Percentiles rank a stretch among this genome's conserved stretches.
Conservation (phyloP, 2,113 vertebrate species). For the Xiphias gladius region DNA sequence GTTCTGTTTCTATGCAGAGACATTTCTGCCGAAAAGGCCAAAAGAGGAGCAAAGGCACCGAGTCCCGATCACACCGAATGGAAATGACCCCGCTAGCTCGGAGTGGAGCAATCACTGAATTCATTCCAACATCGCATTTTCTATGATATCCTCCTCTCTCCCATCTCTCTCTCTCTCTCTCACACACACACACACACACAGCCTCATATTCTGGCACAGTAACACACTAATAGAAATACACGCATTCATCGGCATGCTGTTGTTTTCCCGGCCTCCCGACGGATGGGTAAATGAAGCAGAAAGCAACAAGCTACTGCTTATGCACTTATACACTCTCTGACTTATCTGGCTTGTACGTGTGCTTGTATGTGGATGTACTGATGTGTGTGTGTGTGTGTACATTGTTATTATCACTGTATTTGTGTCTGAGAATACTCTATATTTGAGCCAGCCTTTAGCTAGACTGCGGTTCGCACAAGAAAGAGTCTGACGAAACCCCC, state of each 20-base stretch:
- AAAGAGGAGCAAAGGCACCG: background rate
- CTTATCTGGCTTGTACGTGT: background rate
- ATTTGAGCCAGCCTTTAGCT: conserved; percentile 32
- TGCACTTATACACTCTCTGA: background rate
- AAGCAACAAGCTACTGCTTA: conserved; percentile 26
- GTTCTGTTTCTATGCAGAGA: too few relatives aligned
- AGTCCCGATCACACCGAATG: conserved; percentile 48
- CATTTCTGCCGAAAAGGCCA: too few relatives aligned
- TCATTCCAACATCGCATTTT: conserved; percentile 53
- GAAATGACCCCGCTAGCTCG: conserved; percentile 28
- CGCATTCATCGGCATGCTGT: conserved; percentile 26
- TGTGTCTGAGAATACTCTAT: too few relatives aligned
- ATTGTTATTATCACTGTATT: conserved; percentile 38
- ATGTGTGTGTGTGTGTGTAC: conserved; percentile 1
- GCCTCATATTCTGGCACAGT: background rate
- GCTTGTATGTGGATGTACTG: conserved; percentile 2
- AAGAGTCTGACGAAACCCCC: background rate
- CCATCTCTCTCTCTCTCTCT: background rate
- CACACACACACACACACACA: conserved; percentile 19
- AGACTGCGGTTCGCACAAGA: conserved; percentile 15
- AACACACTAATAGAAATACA: background rate
- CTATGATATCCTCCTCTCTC: conserved; percentile 2
- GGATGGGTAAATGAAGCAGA: conserved; percentile 55
- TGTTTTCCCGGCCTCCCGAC: conserved; percentile 20
- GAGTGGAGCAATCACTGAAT: conserved; percentile 35